Percentiles rank a stretch among this genome's conserved stretches.
These are phyloP conservation scores for Drosophila cognata DNA, from an alignment of 2,888 invertebrate genomes.

Conservation along the genomic window DNA sequence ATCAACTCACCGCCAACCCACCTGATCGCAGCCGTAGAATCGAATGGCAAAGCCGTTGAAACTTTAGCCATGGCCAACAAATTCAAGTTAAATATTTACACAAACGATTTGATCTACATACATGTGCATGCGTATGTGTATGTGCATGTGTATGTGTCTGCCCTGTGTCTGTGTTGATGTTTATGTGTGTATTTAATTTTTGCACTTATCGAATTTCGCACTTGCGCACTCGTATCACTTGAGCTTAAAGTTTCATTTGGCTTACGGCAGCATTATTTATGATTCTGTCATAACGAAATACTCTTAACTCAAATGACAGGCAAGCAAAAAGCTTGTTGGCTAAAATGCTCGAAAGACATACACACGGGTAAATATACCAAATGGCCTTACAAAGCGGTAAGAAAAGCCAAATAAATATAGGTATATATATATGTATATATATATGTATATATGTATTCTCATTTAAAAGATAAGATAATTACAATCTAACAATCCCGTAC, in stretches of 20 bases:
- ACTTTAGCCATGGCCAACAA: constrained; percentile 23
- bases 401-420: constrained; percentile 11
- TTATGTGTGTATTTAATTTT: constrained; percentile 35
- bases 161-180: background rate
- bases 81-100: constrained; percentile 50
- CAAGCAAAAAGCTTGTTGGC: constrained; percentile 44
- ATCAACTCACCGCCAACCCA: constrained; percentile 3
- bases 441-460: constrained; percentile 5
- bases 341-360: constrained; percentile 22
- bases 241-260: constrained; percentile 57
- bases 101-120: constrained; percentile 49
- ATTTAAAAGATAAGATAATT: constrained; percentile 53
- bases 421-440: background rate
- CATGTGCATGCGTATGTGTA: background rate
- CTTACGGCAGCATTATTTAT: constrained; percentile 60
- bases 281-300: constrained; percentile 44
- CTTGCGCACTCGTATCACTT: constrained; percentile 43
- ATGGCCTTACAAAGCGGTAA: constrained; percentile 28
- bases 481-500: constrained; percentile 38
- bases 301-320: constrained; percentile 39
- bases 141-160: background rate
- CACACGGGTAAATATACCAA: background rate
- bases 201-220: constrained; percentile 65
- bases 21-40: constrained; percentile 25
- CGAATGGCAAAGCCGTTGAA: constrained; percentile 34